These are phyloP conservation scores for Geothlypis trichas DNA, from an alignment of 2,113 vertebrate genomes.

Conservation along the genomic window DNA sequence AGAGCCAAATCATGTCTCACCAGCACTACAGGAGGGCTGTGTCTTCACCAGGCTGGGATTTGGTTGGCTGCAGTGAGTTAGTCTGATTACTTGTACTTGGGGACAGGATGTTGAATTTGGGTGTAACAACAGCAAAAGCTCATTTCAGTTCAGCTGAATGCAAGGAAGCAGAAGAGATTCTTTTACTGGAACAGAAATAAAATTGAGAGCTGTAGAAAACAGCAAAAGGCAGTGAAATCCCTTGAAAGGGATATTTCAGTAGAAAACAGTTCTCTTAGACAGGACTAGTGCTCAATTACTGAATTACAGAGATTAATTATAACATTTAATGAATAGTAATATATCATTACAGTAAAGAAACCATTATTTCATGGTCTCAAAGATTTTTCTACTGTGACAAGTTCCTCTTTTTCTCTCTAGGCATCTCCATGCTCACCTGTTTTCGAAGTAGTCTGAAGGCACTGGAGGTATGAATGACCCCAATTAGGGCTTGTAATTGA, in stretches of 20 bases:
- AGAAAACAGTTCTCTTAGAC: neutral
- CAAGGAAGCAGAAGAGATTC: neutral
- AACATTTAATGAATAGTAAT: neutral
- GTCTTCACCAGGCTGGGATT: neutral
- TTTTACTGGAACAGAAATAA: neutral
- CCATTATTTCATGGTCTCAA: neutral
- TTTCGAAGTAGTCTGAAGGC: neutral
- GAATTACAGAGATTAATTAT: neutral
- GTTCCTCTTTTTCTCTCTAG: neutral
- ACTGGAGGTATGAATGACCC: neutral
- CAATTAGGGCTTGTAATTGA: neutral
- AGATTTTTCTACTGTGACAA: neutral
- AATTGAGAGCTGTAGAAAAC: neutral
- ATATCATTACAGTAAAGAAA: neutral
- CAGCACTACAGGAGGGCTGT: neutral
- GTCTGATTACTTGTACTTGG: neutral
- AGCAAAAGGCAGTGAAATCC: neutral
- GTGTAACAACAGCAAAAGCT: neutral
- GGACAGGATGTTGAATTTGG: neutral
- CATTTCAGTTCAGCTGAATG: neutral
- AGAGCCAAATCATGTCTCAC: accelerated
- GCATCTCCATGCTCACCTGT: neutral
- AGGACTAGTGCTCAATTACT: neutral
- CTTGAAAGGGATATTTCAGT: neutral
- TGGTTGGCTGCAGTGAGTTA: neutral